Base-by-base conservation (phyloP, 2,888 invertebrate genomes). In the Agriopis marginaria region DNA sequence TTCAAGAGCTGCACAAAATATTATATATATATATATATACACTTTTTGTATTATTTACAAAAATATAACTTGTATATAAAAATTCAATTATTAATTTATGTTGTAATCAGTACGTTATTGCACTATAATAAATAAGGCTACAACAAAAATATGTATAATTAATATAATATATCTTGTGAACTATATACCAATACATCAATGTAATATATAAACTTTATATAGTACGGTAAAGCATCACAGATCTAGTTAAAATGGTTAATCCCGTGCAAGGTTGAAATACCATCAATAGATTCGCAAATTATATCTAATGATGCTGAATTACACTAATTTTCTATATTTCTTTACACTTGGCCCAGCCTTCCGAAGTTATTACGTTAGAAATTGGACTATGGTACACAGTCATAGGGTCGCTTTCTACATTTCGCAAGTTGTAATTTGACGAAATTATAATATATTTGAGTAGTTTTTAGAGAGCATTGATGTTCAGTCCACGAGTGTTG, bases 331-430 rank as follows among this genome's bases (percentile, higher is more conserved):
- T 32, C 50, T 75, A 71, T 66, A 76, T 40, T 17, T 56, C 72
- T 78, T 84, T 89, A 90, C 89, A 92, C 90, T 76, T 80, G 82
- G 84, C 90, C 90, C 92, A 91, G 91, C 91, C 89, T 90, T 88
- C 80, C 45, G 45, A 63, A 58, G 40, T 60, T 50, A 60, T 14
- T 40, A 51, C 47, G 12, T 45, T 39, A 23, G 3, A 61, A 9
- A 40, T 40, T 50, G 63, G 65, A 71, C 71, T 65, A 59, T 50
- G 63, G 60, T 59, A 45, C 10, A 59, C 17, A 49, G 2, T 50
- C 44, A 12, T 40, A 60, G 3, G 11, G 42, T 55, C 50, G 23
- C 51, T 51, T 32, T 54, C 39, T 11, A 23, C 8, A n/a, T 12
- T 0, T 51, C 17, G 0, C 39, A 8, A 39, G 32, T 7, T 9